Evolutionary conservation across 2,113 vertebrate species (phyloP).

Genomic region (Arenaria interpres): DNA sequence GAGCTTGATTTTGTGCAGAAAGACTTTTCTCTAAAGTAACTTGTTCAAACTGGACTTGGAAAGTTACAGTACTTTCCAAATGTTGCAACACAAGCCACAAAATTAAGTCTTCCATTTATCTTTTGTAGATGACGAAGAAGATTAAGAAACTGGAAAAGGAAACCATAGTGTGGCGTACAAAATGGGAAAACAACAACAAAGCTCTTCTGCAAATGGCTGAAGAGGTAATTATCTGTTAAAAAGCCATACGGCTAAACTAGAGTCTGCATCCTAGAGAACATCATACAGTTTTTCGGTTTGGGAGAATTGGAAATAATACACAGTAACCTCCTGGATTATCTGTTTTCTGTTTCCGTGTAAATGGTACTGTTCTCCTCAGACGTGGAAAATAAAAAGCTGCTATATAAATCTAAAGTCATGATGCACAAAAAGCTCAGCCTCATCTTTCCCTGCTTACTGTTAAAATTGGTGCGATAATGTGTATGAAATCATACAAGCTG

Average conservation of each 20-base stretch:
- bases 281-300: neutral
- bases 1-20: neutral
- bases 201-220: constrained; percentile 98
- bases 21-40: neutral
- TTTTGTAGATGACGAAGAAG: constrained; percentile 96
- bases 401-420: neutral
- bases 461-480: neutral
- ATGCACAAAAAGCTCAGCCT: neutral
- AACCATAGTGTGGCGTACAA: constrained; percentile 94
- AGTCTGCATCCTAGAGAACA: neutral
- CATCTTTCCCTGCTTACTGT: neutral
- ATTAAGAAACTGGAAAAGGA: constrained; percentile 99
- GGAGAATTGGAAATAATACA: neutral
- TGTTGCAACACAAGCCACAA: neutral
- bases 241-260: neutral
- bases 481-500: neutral
- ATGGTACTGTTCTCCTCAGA: neutral
- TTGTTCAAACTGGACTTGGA: neutral
- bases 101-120: neutral
- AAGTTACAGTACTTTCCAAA: neutral
- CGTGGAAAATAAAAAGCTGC: neutral
- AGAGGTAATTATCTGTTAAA: constrained; percentile 77
- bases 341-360: neutral
- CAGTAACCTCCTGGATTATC: neutral
- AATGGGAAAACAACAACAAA: constrained; percentile 99